A percentile compares a stretch with the other conserved stretches of the same genome.
phyloP scores from a whole-genome alignment of 2,888 invertebrate species.

The Alsophila aescularia region DNA sequence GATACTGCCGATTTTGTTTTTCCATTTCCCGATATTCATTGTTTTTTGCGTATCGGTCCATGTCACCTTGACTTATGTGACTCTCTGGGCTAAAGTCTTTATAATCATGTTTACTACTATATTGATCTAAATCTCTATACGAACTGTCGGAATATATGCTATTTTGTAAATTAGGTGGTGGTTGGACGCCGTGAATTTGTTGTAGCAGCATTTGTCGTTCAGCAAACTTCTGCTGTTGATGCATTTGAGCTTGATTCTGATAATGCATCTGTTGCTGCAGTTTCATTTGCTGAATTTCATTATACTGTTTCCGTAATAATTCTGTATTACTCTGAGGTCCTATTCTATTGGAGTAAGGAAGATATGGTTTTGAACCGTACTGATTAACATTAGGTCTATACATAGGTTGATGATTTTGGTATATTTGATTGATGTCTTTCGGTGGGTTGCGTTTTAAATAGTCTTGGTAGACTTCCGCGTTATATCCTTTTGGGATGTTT shows the following conservation, averaged over 20 bases:
- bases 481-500: conserved; percentile 81
- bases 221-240: conserved; percentile 87
- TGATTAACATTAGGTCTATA: conserved; percentile 78
- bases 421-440: conserved; percentile 83
- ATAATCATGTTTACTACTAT: conserved; percentile 59
- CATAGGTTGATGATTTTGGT: conserved; percentile 82
- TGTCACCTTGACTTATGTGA: conserved; percentile 58
- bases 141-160: conserved; percentile 79
- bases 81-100: conserved; percentile 73
- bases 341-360: conserved; percentile 80
- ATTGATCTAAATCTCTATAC: conserved; percentile 76
- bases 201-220: conserved; percentile 85
- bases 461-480: conserved; percentile 84
- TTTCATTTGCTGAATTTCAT: conserved; percentile 87
- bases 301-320: conserved; percentile 84
- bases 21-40: conserved; percentile 73
- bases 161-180: conserved; percentile 78
- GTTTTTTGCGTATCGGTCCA: conserved; percentile 69
- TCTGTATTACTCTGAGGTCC: conserved; percentile 85
- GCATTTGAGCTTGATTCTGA: conserved; percentile 86
- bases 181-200: conserved; percentile 84
- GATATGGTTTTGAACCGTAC: conserved; percentile 78
- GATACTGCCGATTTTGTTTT: conserved; percentile 67
- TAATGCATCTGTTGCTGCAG: conserved; percentile 86
- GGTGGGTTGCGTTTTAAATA: conserved; percentile 84